Evolutionary conservation across 2,113 vertebrate species (phyloP).

Genomic region (Emydocephalus ijimae): DNA sequence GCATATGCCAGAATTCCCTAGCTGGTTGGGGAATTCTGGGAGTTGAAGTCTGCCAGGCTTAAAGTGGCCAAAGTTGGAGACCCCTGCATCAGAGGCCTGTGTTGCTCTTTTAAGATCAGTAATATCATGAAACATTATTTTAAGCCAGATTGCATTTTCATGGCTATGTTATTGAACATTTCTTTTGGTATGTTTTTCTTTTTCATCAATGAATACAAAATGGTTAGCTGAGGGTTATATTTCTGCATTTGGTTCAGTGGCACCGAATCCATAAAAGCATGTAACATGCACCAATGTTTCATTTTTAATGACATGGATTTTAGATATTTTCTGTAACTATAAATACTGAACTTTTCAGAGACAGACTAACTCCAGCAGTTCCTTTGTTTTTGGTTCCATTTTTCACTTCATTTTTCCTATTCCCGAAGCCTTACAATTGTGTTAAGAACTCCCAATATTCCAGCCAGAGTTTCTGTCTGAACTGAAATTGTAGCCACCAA

Average conservation of each 20-base stretch:
- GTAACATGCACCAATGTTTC: background rate
- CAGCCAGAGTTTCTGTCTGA: background rate
- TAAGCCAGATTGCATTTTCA: background rate
- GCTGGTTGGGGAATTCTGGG: no score
- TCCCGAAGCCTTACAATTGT: background rate
- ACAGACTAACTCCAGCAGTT: background rate
- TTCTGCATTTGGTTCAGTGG: background rate
- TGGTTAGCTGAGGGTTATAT: background rate
- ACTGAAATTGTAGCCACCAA: background rate
- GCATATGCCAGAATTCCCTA: no score
- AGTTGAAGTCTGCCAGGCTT: no score
- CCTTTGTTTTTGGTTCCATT: background rate
- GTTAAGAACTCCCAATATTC: background rate
- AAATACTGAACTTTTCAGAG: background rate
- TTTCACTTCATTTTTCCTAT: background rate
- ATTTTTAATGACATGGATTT: background rate
- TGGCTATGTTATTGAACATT: background rate
- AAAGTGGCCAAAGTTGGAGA: no score
- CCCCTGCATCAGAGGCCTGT: background rate
- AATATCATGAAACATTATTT: background rate
- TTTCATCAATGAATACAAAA: background rate
- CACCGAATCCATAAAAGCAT: background rate
- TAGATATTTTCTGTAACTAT: background rate
- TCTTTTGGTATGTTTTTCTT: background rate
- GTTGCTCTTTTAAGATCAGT: background rate